Evolutionary conservation across 2,888 invertebrate genomes (phyloP).

Genomic region (Halocaridina rubra): DNA sequence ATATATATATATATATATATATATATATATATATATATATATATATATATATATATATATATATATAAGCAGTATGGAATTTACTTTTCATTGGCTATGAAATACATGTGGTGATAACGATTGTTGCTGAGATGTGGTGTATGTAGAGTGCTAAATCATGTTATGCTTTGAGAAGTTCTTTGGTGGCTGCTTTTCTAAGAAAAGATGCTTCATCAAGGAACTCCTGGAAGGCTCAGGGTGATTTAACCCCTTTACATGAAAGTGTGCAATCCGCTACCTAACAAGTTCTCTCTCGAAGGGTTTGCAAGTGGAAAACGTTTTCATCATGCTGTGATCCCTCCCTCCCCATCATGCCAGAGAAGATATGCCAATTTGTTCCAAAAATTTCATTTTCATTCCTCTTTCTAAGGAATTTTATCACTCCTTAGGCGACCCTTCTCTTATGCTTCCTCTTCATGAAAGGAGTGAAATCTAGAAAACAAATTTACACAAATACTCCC

Average conservation of each 20-base stretch:
- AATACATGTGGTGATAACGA: constrained; percentile 36
- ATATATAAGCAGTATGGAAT: no score
- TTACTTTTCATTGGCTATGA: constrained; percentile 28
- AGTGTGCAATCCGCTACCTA: constrained; percentile 26
- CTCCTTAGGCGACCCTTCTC: constrained; percentile 1
- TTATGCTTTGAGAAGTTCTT: background rate
- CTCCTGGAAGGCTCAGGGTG: background rate
- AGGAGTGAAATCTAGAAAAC: no score
- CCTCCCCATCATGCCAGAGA: constrained; percentile 17
- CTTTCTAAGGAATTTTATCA: constrained; percentile 13
- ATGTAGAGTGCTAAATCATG: background rate
- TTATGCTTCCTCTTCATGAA: background rate
- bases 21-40: constrained; percentile 65
- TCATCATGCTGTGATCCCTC: constrained; percentile 14
- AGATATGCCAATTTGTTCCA: no score
- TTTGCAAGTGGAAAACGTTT: constrained; percentile 34
- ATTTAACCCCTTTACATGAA: constrained; percentile 16
- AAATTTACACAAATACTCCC: no score
- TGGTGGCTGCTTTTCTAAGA: constrained; percentile 2
- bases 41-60: constrained; percentile 51
- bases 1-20: constrained; percentile 64
- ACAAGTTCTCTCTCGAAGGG: constrained; percentile 20
- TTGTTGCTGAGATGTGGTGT: constrained; percentile 29
- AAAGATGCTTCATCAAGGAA: constrained; percentile 2
- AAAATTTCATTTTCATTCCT: background rate